Conservation (phyloP, 2,888 invertebrate genomes). For the Acronicta alni region DNA sequence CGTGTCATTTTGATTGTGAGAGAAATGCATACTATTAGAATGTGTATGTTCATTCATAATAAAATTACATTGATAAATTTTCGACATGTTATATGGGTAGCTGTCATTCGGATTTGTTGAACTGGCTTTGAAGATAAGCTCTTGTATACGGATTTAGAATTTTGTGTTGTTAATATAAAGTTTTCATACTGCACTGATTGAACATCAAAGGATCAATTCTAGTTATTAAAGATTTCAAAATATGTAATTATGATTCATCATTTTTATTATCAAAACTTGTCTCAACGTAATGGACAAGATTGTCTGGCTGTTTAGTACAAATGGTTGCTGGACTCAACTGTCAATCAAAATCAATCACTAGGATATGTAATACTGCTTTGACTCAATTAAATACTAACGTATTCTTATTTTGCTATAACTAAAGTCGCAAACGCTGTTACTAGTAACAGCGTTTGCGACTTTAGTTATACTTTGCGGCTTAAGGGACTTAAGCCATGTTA, state of each 20-base stretch:
- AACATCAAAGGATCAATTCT: too few relatives aligned
- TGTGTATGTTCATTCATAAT: constrained; percentile 8
- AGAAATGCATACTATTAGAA: constrained; percentile 4
- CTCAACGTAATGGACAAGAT: constrained; percentile 5
- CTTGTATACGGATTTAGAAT: too few relatives aligned
- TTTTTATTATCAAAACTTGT: too few relatives aligned
- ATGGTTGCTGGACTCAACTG: not conserved
- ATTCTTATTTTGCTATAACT: constrained; percentile 35
- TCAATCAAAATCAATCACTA: constrained; percentile 20
- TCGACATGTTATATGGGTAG: not conserved
- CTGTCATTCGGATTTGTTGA: not conserved
- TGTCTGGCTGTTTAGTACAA: too few relatives aligned
- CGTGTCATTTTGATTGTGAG: constrained; percentile 11
- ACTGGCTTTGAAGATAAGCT: not conserved
- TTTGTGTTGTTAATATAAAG: too few relatives aligned
- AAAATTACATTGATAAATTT: constrained; percentile 10
- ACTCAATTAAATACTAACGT: constrained; percentile 26
- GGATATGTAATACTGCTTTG: constrained; percentile 27
- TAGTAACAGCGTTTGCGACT: constrained; percentile 28
- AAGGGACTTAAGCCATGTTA: not conserved
- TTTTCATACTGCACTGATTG: too few relatives aligned
- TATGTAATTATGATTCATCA: too few relatives aligned
- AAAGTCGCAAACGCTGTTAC: constrained; percentile 37
- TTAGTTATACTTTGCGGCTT: constrained; percentile 32
- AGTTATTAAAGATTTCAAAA: too few relatives aligned